These are phyloP conservation scores for Xerus inauris DNA, from an alignment of 2,113 vertebrate species.

Conservation along the genomic window DNA sequence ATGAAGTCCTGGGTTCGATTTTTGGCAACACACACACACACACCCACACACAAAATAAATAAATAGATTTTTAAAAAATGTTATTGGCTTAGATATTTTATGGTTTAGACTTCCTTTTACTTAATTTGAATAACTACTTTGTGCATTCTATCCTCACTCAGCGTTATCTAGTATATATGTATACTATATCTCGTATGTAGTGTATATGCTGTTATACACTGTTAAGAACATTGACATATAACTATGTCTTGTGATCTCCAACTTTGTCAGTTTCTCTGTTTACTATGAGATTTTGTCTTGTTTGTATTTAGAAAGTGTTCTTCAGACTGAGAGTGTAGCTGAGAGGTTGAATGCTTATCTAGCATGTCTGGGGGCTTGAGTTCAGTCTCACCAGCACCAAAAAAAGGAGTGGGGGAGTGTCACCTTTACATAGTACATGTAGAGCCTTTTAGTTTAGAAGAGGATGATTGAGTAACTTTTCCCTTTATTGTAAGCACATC, in stretches of 20 bases:
- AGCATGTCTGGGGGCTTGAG: not conserved
- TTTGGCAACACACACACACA: no score
- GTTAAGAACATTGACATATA: not conserved
- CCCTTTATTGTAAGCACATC: not conserved
- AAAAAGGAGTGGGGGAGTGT: not conserved
- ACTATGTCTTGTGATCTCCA: not conserved
- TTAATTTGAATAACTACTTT: not conserved
- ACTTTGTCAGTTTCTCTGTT: not conserved
- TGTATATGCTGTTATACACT: no score
- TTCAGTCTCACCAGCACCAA: not conserved
- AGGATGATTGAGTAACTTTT: conserved; percentile 1
- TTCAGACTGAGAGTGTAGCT: not conserved
- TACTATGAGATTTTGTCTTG: not conserved
- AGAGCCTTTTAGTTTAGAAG: conserved; percentile 28
- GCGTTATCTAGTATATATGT: not conserved
- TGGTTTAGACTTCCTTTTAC: conserved; percentile 26
- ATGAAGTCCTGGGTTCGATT: no score
- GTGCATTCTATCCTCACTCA: not conserved
- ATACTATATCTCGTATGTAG: no score
- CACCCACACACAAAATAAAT: no score
- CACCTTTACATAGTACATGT: not conserved
- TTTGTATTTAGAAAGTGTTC: not conserved
- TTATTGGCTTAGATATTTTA: not conserved
- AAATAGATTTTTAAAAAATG: conserved; percentile 23
- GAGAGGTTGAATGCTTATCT: no score